These are phyloP conservation scores for Ganaspis sp. DNA, from an alignment of 1,140 invertebrate species.

Conservation along the genomic window DNA sequence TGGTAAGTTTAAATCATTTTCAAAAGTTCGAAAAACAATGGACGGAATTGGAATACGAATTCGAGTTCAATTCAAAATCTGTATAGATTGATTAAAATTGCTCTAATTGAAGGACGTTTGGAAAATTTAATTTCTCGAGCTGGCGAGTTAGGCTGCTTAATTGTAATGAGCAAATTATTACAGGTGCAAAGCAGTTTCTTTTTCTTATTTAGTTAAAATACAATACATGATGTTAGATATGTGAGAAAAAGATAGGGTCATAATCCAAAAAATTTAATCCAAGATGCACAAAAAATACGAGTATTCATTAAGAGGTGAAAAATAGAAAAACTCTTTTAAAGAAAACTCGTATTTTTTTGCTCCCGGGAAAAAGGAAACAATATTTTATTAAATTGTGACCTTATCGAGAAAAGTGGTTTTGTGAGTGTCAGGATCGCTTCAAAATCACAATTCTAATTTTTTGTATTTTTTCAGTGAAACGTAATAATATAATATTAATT, in stretches of 20 bases:
- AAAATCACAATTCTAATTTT: too few species aligned
- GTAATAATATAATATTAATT: too few species aligned
- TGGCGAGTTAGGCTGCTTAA: conserved; percentile 11
- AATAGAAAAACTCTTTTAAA: not conserved
- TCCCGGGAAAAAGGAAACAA: not conserved
- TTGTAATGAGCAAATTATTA: conserved; percentile 26
- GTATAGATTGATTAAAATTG: conserved; percentile 26
- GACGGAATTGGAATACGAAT: conserved; percentile 29
- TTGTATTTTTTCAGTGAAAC: too few species aligned
- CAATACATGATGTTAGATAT: not conserved
- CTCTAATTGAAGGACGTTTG: conserved; percentile 3
- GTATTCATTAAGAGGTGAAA: not conserved
- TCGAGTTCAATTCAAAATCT: conserved; percentile 27
- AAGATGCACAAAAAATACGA: conserved; percentile 9
- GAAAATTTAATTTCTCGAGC: not conserved
- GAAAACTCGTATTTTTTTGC: not conserved
- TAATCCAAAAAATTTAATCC: not conserved
- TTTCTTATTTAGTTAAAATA: not conserved
- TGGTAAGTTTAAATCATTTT: too few species aligned
- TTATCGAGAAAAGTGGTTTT: conserved; percentile 18
- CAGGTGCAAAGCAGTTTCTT: conserved; percentile 21
- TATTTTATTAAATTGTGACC: conserved; percentile 1
- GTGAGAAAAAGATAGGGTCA: conserved; percentile 1
- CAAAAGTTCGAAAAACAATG: conserved; percentile 11
- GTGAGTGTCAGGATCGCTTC: not conserved